Evolutionary conservation across 2,888 invertebrate species (phyloP), one percentile per base, ranked within the genome.

Genomic region (Ochlodes sylvanus): DNA sequence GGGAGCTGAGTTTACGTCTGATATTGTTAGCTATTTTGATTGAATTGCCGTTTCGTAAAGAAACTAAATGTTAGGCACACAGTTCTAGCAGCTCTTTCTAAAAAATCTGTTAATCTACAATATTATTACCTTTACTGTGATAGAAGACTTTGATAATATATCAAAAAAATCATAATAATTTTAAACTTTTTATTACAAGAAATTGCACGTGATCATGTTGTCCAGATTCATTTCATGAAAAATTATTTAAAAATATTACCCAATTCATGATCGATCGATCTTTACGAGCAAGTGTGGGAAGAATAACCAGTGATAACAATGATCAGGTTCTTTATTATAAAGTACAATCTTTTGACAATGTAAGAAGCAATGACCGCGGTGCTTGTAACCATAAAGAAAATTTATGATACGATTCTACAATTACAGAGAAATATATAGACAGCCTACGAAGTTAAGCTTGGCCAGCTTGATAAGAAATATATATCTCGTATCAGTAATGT

Each of bases 261-360:
- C 68, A 68, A 62, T 68, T 56, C 62, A 50, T 68, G 68, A 68
- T 68, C 62, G 68, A 68, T 68, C 62, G 62, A 50, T 63, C 67
- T 68, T 63, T 68, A 67, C 61, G 62, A 68, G 68, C 50, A 50
- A 27, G 56, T 56, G 68, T 68, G 68, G 68, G 68, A 32, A 50
- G 68, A 41, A 62, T 61, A 68, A 63, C 56, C 50, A 57, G 50
- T 63, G 68, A 68, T 68, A 68, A 68, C 68, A 68, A 68, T 63
- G 50, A 63, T 50, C 68, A 50, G 62, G 62, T 68, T 68, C 47
- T 67, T 62, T 62, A 62, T 61, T 44, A 61, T 54, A 62, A 67
- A 67, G 55, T 62, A 67, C 67, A 62, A 56, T 67, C 67, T 67
- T 62, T 47, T 68, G 62, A 68, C 68, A 68, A 44, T 56, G 62